phyloP scores from a whole-genome alignment of 1,140 invertebrate species.

The Drosophila lowei region DNA sequence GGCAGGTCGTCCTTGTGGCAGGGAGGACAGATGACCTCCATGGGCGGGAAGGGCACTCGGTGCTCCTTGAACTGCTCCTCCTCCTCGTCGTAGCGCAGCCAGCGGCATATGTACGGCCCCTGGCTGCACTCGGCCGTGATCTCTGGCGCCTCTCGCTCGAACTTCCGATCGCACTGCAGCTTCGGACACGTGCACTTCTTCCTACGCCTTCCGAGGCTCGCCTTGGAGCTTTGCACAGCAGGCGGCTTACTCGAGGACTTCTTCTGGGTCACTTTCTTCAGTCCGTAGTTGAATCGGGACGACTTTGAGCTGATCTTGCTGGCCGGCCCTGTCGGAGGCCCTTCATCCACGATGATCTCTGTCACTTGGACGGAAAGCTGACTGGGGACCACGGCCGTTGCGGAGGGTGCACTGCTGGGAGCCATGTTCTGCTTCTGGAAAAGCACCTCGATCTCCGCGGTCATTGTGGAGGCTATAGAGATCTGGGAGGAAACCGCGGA shows the following conservation, averaged over 20 bases:
- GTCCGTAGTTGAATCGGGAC: slow-evolving; percentile 14
- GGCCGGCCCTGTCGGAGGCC: too few relatives aligned
- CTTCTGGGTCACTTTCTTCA: background rate
- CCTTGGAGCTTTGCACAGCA: background rate
- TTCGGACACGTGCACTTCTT: slow-evolving; percentile 44
- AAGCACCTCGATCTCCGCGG: slow-evolving; percentile 46
- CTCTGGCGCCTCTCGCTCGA: slow-evolving; percentile 15
- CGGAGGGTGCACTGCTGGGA: slow-evolving; percentile 17
- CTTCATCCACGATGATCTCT: too few relatives aligned
- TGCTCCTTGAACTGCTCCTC: slow-evolving; percentile 46
- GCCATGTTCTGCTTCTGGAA: slow-evolving; percentile 11
- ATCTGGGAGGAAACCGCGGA: background rate
- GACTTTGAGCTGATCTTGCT: slow-evolving; percentile 4
- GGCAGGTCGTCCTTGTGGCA: slow-evolving; percentile 17
- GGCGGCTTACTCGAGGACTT: background rate
- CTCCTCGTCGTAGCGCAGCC: slow-evolving; percentile 51
- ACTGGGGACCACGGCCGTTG: too few relatives aligned
- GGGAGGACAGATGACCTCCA: slow-evolving; percentile 41
- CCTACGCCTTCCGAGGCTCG: too few relatives aligned
- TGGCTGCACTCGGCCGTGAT: slow-evolving; percentile 71
- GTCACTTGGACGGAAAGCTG: too few relatives aligned
- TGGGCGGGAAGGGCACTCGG: slow-evolving; percentile 36
- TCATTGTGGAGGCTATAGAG: background rate
- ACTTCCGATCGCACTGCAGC: slow-evolving; percentile 32
- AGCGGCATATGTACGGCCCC: slow-evolving; percentile 68